Evolutionary conservation across 1,140 invertebrate genomes (phyloP), one percentile per base, ranked within the genome.

Genomic region (Drosophila repleta): DNA sequence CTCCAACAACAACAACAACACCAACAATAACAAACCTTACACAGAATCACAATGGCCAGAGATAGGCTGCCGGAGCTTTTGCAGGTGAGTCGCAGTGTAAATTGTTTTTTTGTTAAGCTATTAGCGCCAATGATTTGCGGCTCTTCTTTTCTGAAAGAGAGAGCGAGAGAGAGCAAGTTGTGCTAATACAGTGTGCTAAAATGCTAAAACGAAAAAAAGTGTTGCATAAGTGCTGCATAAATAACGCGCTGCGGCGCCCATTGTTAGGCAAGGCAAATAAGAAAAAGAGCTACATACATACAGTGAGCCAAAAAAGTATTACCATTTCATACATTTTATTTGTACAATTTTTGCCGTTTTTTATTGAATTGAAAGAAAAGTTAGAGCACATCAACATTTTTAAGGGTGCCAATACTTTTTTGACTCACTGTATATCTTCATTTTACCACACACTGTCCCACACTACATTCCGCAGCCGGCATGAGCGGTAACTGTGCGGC

Each of bases 21-120:
- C 4, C 7, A 6, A 41, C 39, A 41, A 11, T 3, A 11, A 37
- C 35, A 11, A 8, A 6, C 15, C 13, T 43, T 21, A 20, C 13
- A 48, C 15, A 63, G 37, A 37, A 51, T 15, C 46, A 70, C 45
- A 65, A 90, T 90, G 90, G 90, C 76, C 29, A 77, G 72, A 88
- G 90, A 91, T 70, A 87, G 90, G 66, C 73, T 91, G 41, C 90
- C 90, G 8, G 90, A 91, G 74, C 83, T 91, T 72, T 73, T 91
- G 43, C 85, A 90, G 90, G 90, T 91, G 73, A 90, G 76, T 73
- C 17, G 10, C 11, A 18, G 10, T 57, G 21, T 39, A 51, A 51
- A 29, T 51, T 51, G 35, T 26, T 13, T 41, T 43, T 41, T 43
- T 17, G 8, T 29, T 17, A 24, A 52, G 53, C 24, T 18, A 29